Base-by-base conservation (phyloP, 2,797 vertebrate genomes). In the Crypturellus tataupa region DNA sequence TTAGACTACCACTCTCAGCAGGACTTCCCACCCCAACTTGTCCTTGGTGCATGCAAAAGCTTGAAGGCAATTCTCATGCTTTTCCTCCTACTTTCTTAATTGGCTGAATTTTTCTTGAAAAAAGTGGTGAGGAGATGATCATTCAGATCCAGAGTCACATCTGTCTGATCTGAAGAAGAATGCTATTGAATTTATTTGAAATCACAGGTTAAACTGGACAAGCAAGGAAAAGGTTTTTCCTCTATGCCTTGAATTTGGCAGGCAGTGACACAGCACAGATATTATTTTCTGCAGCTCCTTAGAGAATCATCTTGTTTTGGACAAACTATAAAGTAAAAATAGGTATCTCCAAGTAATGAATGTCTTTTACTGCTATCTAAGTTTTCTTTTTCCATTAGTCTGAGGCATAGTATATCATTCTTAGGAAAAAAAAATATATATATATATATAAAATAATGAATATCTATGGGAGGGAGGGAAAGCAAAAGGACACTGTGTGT, bases 261-360 rank as follows among this genome's bases (percentile, higher is more conserved):
- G 10, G 12, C 0, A 0, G 29, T 71, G 39, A 5, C 21, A 49
- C 12, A 15, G 3, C 16, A 37, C 9, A 33, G n/a, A 13, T 35
- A 49, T 64, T 68, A 55, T 55, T 60, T 60, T 78, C 55, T 49
- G 17, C 33, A 67, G n/a, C 62, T 63, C 7, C 51, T 94, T 64
- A 55, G 15, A 62, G 20, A 78, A 39, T 27, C 7, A 35, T 44
- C 60, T 76, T 72, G 11, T 59, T 68, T 49, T 58, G 51, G 27
- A 60, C 7, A 58, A 62, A 16, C 9, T 35, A 24, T 76, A 37
- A 79, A 49, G 25, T 24, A 72, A 78, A 71, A 84, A 44, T 15
- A 75, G 81, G 4, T 14, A 44, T 25, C 9, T 59, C 8, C 24
- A 40, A 31, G 19, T 24, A 70, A 62, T 5, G 21, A 31, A 21